Evolutionary conservation across 1,140 invertebrate species (phyloP), one percentile per base, ranked within the genome.

Genomic region (Drosophila pandora): DNA sequence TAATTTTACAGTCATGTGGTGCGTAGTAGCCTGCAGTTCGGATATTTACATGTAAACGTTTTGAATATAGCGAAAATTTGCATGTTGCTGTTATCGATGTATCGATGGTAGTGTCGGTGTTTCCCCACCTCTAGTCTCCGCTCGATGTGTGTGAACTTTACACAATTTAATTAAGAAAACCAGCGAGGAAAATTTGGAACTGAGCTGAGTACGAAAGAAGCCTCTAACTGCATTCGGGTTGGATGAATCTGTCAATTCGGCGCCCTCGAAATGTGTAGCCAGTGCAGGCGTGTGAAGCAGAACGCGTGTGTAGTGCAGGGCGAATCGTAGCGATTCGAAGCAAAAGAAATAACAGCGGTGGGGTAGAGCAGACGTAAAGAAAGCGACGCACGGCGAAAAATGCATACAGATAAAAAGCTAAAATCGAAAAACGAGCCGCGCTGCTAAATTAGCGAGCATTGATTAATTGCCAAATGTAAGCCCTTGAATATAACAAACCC

Each of bases 381-480:
- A 71, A 72, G 43, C 50, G 68, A 73, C 68, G 70, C 50, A 71
- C 59, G 55, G 54, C 48, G 34, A 71, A 73, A 73, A 73, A 73
- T 73, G 70, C 70, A 62, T 72, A 63, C 50, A 55, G 69, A 58
- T 68, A 70, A 32, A 32, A 2, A 37, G 25, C 34, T 55, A 47
- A 65, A 69, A 69, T 57, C 60, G 59, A 73, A 78, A 63, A 69
- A 61, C 62, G 68, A 82, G 59, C 62, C 74, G 59, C 65, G 69
- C 50, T 61, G 63, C 64, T 78, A 83, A 80, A 74, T 64, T 83
- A 70, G 63, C 68, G 47, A 82, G 52, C 76, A 78, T 60, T 83
- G 48, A 83, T 73, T 57, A 69, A 78, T 69, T 83, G 58, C 67
- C 41, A 79, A 85, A 73, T 63, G 80, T 84, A 85, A 84, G 80